Base-by-base conservation (phyloP, 2,797 vertebrate genomes). In the Crenuchus spilurus region DNA sequence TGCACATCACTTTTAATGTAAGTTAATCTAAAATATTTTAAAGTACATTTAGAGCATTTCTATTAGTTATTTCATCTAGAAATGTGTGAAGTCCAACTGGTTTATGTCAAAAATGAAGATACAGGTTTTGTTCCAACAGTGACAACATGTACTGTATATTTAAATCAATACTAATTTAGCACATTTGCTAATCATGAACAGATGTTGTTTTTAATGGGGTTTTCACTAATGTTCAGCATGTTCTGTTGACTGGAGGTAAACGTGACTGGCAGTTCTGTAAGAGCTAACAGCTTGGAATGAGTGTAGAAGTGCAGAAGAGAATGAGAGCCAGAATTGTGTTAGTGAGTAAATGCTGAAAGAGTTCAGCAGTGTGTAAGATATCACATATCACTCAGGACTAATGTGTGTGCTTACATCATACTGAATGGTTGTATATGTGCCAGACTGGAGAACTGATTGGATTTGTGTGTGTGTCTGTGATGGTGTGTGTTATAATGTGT, bases 351-450 rank as follows among this genome's bases (percentile, higher is more conserved):
- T 14, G 16, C 28, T 30, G 52, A 28, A n/a, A 33, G 54, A 20
- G 28, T 33, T 33, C 55, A 58, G 55, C 55, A 18, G 55, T 31
- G n/a, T 58, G 55, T 11, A 26, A 35, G n/a, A 60, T 60, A 37
- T 60, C 55, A 37, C 33, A 35, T 58, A 58, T 52, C 39, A 64
- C 28, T 74, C 30, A 57, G 44, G 30, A 8, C 61, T 13, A 42
- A 52, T 1, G 9, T 66, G 6, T 28, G 33, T 18, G 42, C 39
- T 48, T 67, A 41, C 39, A 33, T 73, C 41, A 37, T 74, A 37
- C 26, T 26, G 26, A 20, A 28, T 42, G 57, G 70, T 30, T 49
- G 44, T 49, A 11, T 22, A 14, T 66, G 16, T 66, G 51, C 52
- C 72, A 65, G 37, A 37, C 7, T 18, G 26, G 30, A 14, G 6